phyloP scores from a whole-genome alignment of 2,888 invertebrate genomes.

The Anthrax anthrax region DNA sequence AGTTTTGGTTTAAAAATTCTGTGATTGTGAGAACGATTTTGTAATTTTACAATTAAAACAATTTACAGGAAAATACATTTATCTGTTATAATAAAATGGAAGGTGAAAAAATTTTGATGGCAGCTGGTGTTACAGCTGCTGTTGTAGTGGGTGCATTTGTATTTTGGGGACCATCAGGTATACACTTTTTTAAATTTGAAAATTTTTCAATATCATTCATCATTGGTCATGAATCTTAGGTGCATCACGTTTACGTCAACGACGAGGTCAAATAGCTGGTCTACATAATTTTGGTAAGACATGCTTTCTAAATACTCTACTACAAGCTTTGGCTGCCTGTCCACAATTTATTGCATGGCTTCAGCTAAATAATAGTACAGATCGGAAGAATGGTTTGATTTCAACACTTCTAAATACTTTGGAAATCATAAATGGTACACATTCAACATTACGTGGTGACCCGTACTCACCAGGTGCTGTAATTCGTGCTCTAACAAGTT shows the following conservation, averaged over 20 bases:
- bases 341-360: constrained; percentile 75
- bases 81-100: too few relatives aligned
- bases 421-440: constrained; percentile 61
- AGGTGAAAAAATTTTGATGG: constrained; percentile 62
- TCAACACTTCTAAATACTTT: constrained; percentile 59
- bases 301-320: constrained; percentile 81
- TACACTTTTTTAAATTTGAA: constrained; percentile 11
- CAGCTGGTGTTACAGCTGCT: constrained; percentile 63
- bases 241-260: constrained; percentile 40
- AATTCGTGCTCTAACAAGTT: constrained; percentile 52
- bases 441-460: constrained; percentile 45
- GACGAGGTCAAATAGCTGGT: constrained; percentile 65
- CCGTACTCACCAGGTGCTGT: constrained; percentile 51
- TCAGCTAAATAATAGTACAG: constrained; percentile 43
- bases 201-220: neutral
- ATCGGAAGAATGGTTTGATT: constrained; percentile 56
- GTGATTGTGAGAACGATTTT: too few relatives aligned
- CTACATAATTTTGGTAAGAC: constrained; percentile 83
- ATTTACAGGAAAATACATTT: too few relatives aligned
- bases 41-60: too few relatives aligned
- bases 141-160: constrained; percentile 73
- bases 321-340: constrained; percentile 82
- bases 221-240: constrained; percentile 11
- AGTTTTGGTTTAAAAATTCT: too few relatives aligned
- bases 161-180: constrained; percentile 51